phyloP scores from a whole-genome alignment of 2,888 invertebrate genomes.

The Didymodactylos carnosus region DNA sequence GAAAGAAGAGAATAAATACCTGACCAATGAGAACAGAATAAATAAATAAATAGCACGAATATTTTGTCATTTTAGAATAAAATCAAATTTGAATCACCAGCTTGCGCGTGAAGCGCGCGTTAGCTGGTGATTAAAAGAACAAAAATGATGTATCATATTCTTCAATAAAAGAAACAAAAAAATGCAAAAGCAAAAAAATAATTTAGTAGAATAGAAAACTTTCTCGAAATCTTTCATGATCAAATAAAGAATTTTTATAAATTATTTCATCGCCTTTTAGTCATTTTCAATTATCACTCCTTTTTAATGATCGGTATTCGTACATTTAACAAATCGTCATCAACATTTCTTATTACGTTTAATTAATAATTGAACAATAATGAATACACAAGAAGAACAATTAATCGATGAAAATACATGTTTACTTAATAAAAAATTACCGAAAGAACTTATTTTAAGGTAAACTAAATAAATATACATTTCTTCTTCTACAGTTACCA shows the following conservation, averaged over 20 bases:
- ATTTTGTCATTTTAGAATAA: not conserved
- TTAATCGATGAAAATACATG: conserved; percentile 53
- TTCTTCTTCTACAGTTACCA: not conserved
- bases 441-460: conserved; percentile 68
- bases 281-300: not conserved
- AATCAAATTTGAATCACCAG: not conserved
- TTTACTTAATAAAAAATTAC: conserved; percentile 75
- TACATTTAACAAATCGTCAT: not conserved
- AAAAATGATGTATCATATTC: not conserved
- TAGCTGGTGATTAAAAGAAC: not conserved
- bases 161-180: not conserved
- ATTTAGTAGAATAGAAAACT: not conserved
- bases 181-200: not conserved
- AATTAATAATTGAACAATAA: not conserved
- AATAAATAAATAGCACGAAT: not conserved
- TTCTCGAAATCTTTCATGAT: too few species aligned
- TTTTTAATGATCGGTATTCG: not conserved
- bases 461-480: not conserved
- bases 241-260: too few species aligned
- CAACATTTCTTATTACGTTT: not conserved
- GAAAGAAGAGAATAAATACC: not conserved
- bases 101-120: not conserved
- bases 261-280: too few species aligned
- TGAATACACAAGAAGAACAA: not conserved
- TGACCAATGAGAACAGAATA: not conserved